Conservation (phyloP, 2,888 invertebrate genomes). For the Aporophyla lueneburgensis region DNA sequence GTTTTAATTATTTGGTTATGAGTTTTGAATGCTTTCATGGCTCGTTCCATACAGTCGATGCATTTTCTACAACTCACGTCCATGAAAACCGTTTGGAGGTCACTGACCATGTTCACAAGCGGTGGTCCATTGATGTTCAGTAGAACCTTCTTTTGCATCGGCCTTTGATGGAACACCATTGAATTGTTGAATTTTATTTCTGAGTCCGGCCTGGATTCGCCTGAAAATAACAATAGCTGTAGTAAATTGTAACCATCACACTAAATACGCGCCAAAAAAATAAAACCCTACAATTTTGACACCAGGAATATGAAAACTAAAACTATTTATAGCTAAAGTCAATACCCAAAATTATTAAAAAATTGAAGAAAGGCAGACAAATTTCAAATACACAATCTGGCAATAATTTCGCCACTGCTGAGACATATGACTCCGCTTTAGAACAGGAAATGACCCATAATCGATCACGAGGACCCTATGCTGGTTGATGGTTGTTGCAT, state of each 20-base stretch:
- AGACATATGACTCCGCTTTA: no score
- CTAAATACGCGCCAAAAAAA: not conserved
- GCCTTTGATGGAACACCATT: constrained; percentile 43
- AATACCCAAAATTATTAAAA: not conserved
- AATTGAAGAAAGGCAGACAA: not conserved
- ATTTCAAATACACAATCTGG: no score
- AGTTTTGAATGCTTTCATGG: constrained; percentile 71
- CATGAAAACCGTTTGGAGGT: constrained; percentile 72
- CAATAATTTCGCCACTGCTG: no score
- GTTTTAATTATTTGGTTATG: constrained; percentile 52
- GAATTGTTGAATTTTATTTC: constrained; percentile 57
- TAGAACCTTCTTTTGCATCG: constrained; percentile 62
- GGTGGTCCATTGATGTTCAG: constrained; percentile 69
- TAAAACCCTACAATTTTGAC: not conserved
- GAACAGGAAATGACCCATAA: no score
- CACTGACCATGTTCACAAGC: constrained; percentile 61
- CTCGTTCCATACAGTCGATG: constrained; percentile 77
- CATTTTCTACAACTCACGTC: constrained; percentile 75
- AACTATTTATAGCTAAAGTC: not conserved
- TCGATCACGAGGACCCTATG: no score
- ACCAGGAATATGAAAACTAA: not conserved
- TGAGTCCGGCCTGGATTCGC: constrained; percentile 7
- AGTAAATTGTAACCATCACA: not conserved
- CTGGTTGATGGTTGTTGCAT: no score
- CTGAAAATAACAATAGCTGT: constrained; percentile 22